Evolutionary conservation across 2,797 vertebrate genomes (phyloP).

Genomic region (Furcifer pardalis): DNA sequence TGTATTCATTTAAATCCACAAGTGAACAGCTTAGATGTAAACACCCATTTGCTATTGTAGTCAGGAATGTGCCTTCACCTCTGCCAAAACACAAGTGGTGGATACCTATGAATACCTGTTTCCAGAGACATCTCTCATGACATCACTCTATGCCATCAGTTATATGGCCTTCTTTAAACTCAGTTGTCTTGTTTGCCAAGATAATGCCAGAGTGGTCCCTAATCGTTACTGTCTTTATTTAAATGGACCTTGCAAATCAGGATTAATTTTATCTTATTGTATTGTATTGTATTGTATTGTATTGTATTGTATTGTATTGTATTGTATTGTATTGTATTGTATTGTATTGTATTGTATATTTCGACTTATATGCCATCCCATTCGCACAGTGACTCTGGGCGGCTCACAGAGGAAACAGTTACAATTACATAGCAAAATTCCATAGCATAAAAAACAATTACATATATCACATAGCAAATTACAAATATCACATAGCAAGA

Average conservation of each 20-base stretch:
- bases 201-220: background rate
- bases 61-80: background rate
- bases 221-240: background rate
- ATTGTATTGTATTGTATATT: too few relatives aligned
- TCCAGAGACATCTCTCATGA: background rate
- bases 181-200: background rate
- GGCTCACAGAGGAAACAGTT: too few relatives aligned
- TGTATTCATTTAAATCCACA: background rate
- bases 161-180: background rate
- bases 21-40: background rate
- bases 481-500: too few relatives aligned
- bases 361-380: too few relatives aligned
- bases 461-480: too few relatives aligned
- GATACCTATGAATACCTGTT: background rate
- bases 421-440: too few relatives aligned
- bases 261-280: background rate
- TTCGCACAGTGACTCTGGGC: too few relatives aligned
- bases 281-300: too few relatives aligned
- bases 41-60: background rate
- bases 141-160: background rate
- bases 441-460: too few relatives aligned
- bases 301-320: too few relatives aligned
- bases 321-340: too few relatives aligned
- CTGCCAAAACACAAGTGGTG: background rate
- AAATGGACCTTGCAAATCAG: background rate